These are phyloP conservation scores for Rostratula benghalensis DNA, from an alignment of 2,113 vertebrate species.

Conservation along the genomic window DNA sequence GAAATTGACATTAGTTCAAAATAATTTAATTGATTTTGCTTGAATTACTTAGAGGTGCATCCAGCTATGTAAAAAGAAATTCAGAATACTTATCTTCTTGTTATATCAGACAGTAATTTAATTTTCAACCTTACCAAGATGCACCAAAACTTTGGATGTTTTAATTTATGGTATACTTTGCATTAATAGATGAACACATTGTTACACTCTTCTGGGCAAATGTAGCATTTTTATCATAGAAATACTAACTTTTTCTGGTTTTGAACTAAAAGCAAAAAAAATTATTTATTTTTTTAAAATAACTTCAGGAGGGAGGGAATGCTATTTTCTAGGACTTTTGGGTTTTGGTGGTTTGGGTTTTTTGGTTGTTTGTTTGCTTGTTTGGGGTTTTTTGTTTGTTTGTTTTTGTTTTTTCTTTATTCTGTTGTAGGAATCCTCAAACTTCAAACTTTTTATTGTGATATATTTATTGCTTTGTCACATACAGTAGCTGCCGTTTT, in stretches of 20 bases:
- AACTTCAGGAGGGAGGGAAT: background rate
- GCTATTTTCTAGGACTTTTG: background rate
- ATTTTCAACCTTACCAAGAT: background rate
- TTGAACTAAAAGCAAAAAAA: background rate
- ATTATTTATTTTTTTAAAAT: background rate
- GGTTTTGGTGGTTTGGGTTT: background rate
- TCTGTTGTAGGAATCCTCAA: background rate
- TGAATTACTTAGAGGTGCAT: background rate
- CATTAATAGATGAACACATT: accelerated
- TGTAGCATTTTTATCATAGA: background rate
- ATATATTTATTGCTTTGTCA: background rate
- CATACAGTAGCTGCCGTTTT: background rate
- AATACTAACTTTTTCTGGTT: background rate
- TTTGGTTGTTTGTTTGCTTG: no score
- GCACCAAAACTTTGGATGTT: background rate
- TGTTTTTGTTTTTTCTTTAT: background rate
- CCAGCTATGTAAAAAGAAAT: background rate
- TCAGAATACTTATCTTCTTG: background rate
- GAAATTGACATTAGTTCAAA: background rate
- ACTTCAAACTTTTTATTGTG: background rate
- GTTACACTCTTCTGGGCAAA: background rate
- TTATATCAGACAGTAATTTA: background rate
- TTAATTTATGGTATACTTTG: accelerated
- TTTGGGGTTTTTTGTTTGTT: no score
- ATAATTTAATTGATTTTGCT: background rate